phyloP scores from a whole-genome alignment of 2,888 invertebrate genomes.

The Ephialtes manifestator region DNA sequence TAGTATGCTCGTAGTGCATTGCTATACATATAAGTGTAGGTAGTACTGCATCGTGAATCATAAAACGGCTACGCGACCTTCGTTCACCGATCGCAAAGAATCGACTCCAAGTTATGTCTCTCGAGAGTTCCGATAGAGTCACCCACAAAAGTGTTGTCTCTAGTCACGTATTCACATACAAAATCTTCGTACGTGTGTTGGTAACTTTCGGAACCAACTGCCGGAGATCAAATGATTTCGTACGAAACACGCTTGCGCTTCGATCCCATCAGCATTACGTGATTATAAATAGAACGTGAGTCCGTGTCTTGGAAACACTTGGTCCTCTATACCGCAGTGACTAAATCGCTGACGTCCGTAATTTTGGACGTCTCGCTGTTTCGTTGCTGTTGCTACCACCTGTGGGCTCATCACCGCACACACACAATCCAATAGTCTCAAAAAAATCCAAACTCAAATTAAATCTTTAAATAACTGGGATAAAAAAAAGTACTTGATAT shows the following conservation, averaged over 20 bases:
- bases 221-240: constrained; percentile 39
- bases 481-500: not conserved
- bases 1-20: not conserved
- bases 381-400: constrained; percentile 28
- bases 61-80: constrained; percentile 59
- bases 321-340: constrained; percentile 32
- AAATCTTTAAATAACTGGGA: not conserved
- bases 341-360: constrained; percentile 54
- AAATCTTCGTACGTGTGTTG: constrained; percentile 3
- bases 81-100: constrained; percentile 46
- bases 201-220: constrained; percentile 4
- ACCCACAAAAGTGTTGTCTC: not conserved
- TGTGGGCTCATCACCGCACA: not conserved
- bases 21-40: not conserved
- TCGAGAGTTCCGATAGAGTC: constrained; percentile 38
- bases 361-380: constrained; percentile 8
- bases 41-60: constrained; percentile 61
- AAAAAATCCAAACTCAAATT: constrained; percentile 18
- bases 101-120: constrained; percentile 33
- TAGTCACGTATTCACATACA: not conserved
- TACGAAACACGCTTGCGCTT: constrained; percentile 28
- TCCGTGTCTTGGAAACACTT: constrained; percentile 50
- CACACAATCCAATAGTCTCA: not conserved
- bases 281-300: constrained; percentile 75
- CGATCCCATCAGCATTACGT: constrained; percentile 17